phyloP scores from a whole-genome alignment of 2,113 vertebrate species.

The Oncorhynchus kisutch region DNA sequence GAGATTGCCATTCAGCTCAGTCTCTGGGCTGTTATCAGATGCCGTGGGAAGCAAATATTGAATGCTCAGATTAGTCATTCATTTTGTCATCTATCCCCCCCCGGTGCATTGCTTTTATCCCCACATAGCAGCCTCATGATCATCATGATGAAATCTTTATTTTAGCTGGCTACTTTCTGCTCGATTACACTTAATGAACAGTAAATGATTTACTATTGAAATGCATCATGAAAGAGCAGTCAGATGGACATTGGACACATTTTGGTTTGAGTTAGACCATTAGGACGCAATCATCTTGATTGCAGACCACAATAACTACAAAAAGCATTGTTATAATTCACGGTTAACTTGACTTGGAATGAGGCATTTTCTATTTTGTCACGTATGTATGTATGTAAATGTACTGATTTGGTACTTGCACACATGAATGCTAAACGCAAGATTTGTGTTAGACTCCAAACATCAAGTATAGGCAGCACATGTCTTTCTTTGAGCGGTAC shows the following conservation, averaged over 20 bases:
- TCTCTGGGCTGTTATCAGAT: constrained; percentile 58
- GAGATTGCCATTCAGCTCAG: constrained; percentile 46
- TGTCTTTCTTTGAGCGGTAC: background rate
- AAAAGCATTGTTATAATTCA: constrained; percentile 31
- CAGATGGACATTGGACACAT: constrained; percentile 44
- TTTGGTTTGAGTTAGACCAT: constrained; percentile 48
- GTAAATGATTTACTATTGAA: constrained; percentile 56
- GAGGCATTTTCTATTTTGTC: constrained; percentile 29
- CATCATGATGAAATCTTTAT: constrained; percentile 70
- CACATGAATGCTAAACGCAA: background rate
- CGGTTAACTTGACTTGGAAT: too few species aligned
- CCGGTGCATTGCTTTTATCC: constrained; percentile 47
- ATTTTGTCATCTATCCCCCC: constrained; percentile 61
- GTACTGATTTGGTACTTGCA: background rate
- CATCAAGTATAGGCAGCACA: too few species aligned
- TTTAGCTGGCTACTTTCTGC: constrained; percentile 65
- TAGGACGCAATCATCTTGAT: constrained; percentile 45
- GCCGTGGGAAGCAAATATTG: constrained; percentile 57
- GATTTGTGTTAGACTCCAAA: too few species aligned
- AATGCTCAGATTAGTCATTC: constrained; percentile 62
- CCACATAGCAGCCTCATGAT: constrained; percentile 56
- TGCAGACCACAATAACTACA: constrained; percentile 45
- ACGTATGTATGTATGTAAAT: constrained; percentile 43
- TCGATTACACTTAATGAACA: constrained; percentile 67
- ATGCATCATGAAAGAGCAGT: constrained; percentile 53